These are phyloP conservation scores for Babylonia areolata DNA, from an alignment of 1,140 invertebrate genomes.

Conservation along the genomic window DNA sequence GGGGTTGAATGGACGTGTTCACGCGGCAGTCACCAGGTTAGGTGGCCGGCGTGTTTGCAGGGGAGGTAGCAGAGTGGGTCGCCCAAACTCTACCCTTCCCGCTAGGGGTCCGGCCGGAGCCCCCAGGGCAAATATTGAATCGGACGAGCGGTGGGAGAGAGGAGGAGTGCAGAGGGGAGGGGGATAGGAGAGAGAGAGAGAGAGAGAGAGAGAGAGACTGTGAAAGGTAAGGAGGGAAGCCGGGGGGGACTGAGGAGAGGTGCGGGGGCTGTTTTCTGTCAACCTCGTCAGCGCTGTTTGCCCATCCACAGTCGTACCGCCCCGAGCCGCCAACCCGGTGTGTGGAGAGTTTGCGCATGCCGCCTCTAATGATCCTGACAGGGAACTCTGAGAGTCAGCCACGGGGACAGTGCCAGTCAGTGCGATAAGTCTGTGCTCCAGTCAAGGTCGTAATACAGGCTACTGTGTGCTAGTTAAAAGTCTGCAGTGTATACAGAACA, in stretches of 20 bases:
- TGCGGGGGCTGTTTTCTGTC: too few relatives aligned
- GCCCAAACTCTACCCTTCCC: too few relatives aligned
- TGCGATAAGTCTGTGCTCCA: too few relatives aligned
- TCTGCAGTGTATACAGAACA: too few relatives aligned
- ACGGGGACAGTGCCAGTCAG: too few relatives aligned
- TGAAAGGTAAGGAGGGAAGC: neutral
- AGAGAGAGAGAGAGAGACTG: too few relatives aligned
- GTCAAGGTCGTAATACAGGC: too few relatives aligned
- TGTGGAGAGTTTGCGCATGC: neutral
- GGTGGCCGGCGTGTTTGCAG: neutral
- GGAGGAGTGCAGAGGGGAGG: neutral
- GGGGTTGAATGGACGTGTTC: neutral
- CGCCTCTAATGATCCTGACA: neutral
- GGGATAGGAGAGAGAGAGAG: too few relatives aligned
- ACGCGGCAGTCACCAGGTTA: neutral
- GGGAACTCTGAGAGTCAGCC: too few relatives aligned
- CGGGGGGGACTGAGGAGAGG: neutral
- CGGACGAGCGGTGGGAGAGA: neutral
- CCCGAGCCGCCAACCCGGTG: neutral
- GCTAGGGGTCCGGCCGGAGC: too few relatives aligned
- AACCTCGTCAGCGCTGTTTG: neutral
- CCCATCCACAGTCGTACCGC: neutral
- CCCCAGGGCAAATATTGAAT: constrained; percentile 16
- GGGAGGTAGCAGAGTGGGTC: neutral
- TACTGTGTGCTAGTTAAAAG: too few relatives aligned